Evolutionary conservation across 2,113 vertebrate species (phyloP), one percentile per base, ranked within the genome.

Genomic region (Dasyprocta punctata): DNA sequence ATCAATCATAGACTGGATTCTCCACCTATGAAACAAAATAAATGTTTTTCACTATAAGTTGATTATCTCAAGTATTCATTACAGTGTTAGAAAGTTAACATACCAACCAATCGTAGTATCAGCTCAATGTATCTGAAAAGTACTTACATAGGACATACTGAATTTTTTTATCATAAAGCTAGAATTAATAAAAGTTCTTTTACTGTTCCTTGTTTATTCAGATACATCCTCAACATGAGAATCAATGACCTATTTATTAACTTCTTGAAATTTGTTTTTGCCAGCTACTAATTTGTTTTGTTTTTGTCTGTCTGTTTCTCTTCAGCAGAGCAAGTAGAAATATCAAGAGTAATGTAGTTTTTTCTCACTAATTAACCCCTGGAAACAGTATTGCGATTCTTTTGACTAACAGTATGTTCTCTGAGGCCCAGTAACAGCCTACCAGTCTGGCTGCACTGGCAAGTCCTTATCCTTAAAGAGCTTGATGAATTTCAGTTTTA

Each of bases 401-500:
- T 96, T 93, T 60, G 20, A 47, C 17, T 92, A 85, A 52, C 22
- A 81, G 26, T 80, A n/a, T 69, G n/a, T 41, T 95, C 77, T 81
- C 56, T 14, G 67, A 90, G 26, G 60, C 26, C 69, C 69, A 60
- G 17, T 73, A 87, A 69, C 41, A 67, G 61, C 7, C 10, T 33
- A 81, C 5, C 9, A 49, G 44, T 87, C 26, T 94, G 61, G 75
- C 52, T 71, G 13, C 28, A 28, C 2, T 24, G 7, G 12, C 89
- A 19, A 33, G 10, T 84, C 24, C 58, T 90, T 89, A 80, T 56
- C 28, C 30, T 38, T 75, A 19, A 83, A 71, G 44, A 47, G 7
- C 54, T 95, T 54, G 26, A 81, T 41, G 44, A 73, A 94, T 92
- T 96, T 96, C 84, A 49, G 52, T 81, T 95, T 91, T 92, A 95